Evolutionary conservation across 2,888 invertebrate species (phyloP), one percentile per base, ranked within the genome.

Genomic region (Brachycybe producta): DNA sequence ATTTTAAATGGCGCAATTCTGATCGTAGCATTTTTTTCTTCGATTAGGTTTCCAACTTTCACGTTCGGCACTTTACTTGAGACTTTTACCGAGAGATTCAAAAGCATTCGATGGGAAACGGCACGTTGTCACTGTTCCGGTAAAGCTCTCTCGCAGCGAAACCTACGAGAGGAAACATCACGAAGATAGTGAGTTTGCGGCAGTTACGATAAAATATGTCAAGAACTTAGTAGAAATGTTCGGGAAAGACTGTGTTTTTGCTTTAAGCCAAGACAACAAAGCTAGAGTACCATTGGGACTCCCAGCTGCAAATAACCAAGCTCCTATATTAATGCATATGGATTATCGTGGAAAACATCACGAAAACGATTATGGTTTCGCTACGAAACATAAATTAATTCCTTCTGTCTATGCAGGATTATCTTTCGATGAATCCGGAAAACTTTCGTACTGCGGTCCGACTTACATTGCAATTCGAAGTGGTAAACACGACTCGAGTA

Each of bases 41-140:
- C n/a, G n/a, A n/a, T n/a, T n/a, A 13, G 54, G 42, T n/a, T 54
- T 51, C 15, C 24, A 40, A 34, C 11, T 61, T 43, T 54, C 54
- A 19, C 51, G 57, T 49, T 57, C 54, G 52, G 60, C 55, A 19
- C 45, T 52, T n/a, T 64, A 61, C 50, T 46, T 60, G 42, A 54
- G 58, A 15, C 47, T 61, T 46, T 38, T 56, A 8, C 61, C 61
- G 5, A 53, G 56, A 51, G 56, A 56, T 17, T 54, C 50, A 19
- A 52, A 30, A 36, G 55, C 58, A 23, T 17, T 30, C 23, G 61
- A 62, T 55, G 61, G 61, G 34, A 60, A 59, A 57, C 54, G 57
- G 42, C 61, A 62, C 45, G 56, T 62, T 21, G 51, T 38, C 2
- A 62, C 62, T n/a, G 62, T 60, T 17, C 61, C 63, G 58, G 66